These are phyloP conservation scores for Hypotaenidia okinawae DNA, from an alignment of 2,797 vertebrate genomes.

Conservation along the genomic window DNA sequence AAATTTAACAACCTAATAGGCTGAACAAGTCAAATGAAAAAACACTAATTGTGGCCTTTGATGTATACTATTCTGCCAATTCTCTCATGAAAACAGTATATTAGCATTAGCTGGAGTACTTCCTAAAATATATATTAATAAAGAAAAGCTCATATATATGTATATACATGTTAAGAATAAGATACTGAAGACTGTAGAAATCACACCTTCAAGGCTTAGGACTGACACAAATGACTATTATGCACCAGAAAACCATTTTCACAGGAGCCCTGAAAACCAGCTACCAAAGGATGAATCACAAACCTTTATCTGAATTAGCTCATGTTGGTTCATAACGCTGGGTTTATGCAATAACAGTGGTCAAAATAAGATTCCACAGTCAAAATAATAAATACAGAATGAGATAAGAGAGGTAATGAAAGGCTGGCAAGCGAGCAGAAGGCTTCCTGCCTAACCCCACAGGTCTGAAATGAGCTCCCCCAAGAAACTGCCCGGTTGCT, in stretches of 20 bases:
- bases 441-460: not conserved
- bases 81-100: slow-evolving; percentile 44
- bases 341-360: not conserved
- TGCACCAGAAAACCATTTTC: not conserved
- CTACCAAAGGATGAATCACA: slow-evolving; percentile 7
- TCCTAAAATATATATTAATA: slow-evolving; percentile 36
- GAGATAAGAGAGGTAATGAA: not conserved
- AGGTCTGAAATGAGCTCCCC: not conserved
- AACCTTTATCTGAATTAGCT: slow-evolving; percentile 10
- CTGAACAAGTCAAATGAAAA: slow-evolving; percentile 58
- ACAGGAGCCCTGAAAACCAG: not conserved
- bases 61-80: slow-evolving; percentile 40
- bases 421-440: not conserved
- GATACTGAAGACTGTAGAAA: not conserved
- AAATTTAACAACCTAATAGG: slow-evolving; percentile 67
- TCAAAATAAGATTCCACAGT: slow-evolving; percentile 9
- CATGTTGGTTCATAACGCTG: not conserved
- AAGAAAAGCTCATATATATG: not conserved
- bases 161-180: not conserved
- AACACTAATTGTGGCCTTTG: slow-evolving; percentile 56
- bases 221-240: not conserved
- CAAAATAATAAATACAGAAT: slow-evolving; percentile 39
- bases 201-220: not conserved
- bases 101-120: slow-evolving; percentile 30
- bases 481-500: not conserved